Evolutionary conservation across 2,113 vertebrate species (phyloP).

Genomic region (Myrmecobius fasciatus): DNA sequence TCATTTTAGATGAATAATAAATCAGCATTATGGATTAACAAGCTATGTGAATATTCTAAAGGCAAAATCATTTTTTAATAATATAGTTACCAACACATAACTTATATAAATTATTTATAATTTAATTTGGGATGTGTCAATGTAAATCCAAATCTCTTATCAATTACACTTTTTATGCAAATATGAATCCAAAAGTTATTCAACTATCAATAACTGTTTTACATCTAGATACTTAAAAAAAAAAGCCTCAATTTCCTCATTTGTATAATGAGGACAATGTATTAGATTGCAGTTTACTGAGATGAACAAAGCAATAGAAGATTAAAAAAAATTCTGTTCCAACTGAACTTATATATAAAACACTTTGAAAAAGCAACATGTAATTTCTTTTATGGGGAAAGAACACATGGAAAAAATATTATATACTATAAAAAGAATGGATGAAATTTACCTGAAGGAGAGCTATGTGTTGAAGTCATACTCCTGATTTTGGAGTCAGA

Average conservation of each 20-base stretch:
- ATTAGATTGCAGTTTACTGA: slow-evolving; percentile 41
- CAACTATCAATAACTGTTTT: slow-evolving; percentile 52
- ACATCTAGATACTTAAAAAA: background rate
- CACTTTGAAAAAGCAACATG: slow-evolving; percentile 20
- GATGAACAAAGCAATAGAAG: slow-evolving; percentile 1
- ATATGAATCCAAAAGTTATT: background rate
- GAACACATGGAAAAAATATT: slow-evolving; percentile 26
- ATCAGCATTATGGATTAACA: background rate
- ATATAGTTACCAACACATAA: slow-evolving; percentile 12
- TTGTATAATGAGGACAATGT: background rate
- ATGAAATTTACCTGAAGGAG: slow-evolving; percentile 92
- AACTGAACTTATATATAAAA: slow-evolving; percentile 10
- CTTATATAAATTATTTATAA: slow-evolving; percentile 22
- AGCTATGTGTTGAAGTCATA: slow-evolving; percentile 88
- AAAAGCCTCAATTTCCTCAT: background rate
- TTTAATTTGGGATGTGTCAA: slow-evolving; percentile 2
- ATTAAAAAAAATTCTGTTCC: background rate
- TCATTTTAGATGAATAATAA: slow-evolving; percentile 18
- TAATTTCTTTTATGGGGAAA: slow-evolving; percentile 17
- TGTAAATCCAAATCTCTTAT: background rate
- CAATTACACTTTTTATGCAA: background rate
- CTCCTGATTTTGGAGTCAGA: slow-evolving; percentile 93
- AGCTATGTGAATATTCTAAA: slow-evolving; percentile 13
- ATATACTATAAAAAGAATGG: slow-evolving; percentile 42
- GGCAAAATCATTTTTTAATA: slow-evolving; percentile 35